These are phyloP conservation scores for Drepanosiphum platanoidis DNA, from an alignment of 2,888 invertebrate species.

Conservation along the genomic window DNA sequence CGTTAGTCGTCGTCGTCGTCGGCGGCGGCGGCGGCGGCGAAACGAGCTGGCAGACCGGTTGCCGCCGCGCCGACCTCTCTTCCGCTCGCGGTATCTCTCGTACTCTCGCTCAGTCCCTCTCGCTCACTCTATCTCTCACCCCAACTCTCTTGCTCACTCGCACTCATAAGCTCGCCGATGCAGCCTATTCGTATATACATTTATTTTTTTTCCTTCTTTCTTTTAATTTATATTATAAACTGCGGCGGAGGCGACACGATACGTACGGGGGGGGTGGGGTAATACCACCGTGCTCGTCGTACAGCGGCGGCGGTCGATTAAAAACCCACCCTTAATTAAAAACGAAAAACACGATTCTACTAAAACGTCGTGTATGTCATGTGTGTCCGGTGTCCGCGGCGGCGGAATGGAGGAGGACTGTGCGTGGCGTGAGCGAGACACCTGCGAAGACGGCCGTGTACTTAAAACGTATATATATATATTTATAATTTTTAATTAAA, in stretches of 20 bases:
- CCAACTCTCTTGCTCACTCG: conserved; percentile 48
- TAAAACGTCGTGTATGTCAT: neutral
- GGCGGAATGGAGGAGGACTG: neutral
- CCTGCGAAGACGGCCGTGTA: neutral
- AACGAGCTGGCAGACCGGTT: conserved; percentile 54
- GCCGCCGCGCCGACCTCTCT: conserved; percentile 62
- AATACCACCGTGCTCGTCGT: conserved; percentile 26
- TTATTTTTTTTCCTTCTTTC: conserved; percentile 62
- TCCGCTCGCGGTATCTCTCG: conserved; percentile 59
- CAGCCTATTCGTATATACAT: conserved; percentile 61
- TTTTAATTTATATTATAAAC: conserved; percentile 53
- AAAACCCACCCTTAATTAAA: conserved; percentile 56
- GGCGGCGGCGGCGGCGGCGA: conserved; percentile 32
- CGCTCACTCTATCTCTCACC: conserved; percentile 59
- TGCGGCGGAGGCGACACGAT: neutral
- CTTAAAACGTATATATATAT: neutral
- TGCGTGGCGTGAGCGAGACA: neutral
- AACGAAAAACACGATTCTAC: conserved; percentile 36
- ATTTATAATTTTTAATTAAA: conserved; percentile 31
- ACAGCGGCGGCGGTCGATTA: conserved; percentile 33
- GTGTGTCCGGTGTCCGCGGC: neutral
- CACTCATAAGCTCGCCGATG: conserved; percentile 51
- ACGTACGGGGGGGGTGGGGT: neutral
- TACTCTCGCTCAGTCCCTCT: conserved; percentile 53
- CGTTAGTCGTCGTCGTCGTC: conserved; percentile 7